phyloP scores from a whole-genome alignment of 2,888 invertebrate species.

The Nemapogon koenigi region DNA sequence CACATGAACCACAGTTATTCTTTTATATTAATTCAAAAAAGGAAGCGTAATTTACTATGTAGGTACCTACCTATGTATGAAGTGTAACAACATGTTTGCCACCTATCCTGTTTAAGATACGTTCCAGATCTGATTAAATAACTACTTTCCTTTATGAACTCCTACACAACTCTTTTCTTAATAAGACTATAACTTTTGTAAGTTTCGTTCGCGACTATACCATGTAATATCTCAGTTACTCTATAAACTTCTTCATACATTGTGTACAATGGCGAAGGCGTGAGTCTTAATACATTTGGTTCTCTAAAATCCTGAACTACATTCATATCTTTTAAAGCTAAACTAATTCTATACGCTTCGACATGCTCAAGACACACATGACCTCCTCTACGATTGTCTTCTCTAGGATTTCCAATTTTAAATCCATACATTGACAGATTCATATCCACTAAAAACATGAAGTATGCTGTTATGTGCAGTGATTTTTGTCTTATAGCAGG shows the following conservation, averaged over 20 bases:
- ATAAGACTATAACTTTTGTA: slow-evolving; percentile 28
- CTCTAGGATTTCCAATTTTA: slow-evolving; percentile 32
- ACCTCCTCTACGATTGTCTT: slow-evolving; percentile 37
- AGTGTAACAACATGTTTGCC: no score
- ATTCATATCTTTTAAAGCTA: slow-evolving; percentile 33
- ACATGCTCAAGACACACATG: slow-evolving; percentile 43
- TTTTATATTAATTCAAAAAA: no score
- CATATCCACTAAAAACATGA: slow-evolving; percentile 40
- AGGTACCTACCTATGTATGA: no score
- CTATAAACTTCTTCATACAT: slow-evolving; percentile 40
- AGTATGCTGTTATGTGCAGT: slow-evolving; percentile 39
- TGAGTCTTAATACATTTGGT: slow-evolving; percentile 40
- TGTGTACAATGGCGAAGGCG: slow-evolving; percentile 40
- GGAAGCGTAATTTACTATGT: no score
- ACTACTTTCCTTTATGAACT: not conserved
- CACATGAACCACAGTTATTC: no score
- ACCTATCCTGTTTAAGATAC: no score
- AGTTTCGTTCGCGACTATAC: slow-evolving; percentile 29
- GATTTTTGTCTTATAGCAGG: slow-evolving; percentile 40
- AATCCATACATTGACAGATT: slow-evolving; percentile 33
- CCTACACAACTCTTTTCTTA: slow-evolving; percentile 29
- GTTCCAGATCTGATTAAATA: no score
- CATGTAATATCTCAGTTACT: slow-evolving; percentile 32
- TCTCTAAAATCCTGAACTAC: slow-evolving; percentile 39
- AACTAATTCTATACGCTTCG: slow-evolving; percentile 40